Conservation (phyloP, 1,140 invertebrate species). For the Anastrepha ludens region DNA sequence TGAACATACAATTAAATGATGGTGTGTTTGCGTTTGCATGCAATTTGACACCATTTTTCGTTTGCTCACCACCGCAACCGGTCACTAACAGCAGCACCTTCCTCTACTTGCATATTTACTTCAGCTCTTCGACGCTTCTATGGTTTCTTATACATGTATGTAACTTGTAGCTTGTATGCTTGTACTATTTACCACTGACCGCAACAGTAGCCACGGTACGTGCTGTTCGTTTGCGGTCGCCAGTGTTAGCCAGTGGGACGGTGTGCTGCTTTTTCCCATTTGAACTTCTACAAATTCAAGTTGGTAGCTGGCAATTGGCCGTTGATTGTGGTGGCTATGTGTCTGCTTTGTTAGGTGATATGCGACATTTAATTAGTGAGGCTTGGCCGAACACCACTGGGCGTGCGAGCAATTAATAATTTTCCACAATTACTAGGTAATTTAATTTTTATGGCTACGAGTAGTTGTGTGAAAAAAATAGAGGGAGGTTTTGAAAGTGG, state of each 20-base stretch:
- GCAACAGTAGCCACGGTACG: not conserved
- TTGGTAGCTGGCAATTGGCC: not conserved
- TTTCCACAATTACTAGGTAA: not conserved
- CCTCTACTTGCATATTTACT: not conserved
- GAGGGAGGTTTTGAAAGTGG: too few relatives aligned
- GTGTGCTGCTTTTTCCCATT: not conserved
- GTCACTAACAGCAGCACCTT: not conserved
- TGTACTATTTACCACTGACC: not conserved
- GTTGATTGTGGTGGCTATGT: not conserved
- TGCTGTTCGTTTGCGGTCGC: not conserved
- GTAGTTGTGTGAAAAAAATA: too few relatives aligned
- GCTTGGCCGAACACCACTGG: not conserved
- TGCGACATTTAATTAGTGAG: not conserved
- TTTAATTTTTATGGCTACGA: not conserved
- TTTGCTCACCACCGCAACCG: not conserved
- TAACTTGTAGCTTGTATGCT: too few relatives aligned
- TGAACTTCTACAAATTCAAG: not conserved
- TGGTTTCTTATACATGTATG: not conserved
- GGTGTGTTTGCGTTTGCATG: not conserved
- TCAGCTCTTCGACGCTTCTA: not conserved
- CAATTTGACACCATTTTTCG: constrained; percentile 12
- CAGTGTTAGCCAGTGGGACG: not conserved
- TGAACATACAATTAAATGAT: not conserved
- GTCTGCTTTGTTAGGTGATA: not conserved
- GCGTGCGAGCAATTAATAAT: not conserved